A percentile compares a stretch with the other conserved stretches of the same genome.
phyloP scores from a whole-genome alignment of 37 sponge, comb jelly and placozoan genomes.

The Cladorhizidae sp. region DNA sequence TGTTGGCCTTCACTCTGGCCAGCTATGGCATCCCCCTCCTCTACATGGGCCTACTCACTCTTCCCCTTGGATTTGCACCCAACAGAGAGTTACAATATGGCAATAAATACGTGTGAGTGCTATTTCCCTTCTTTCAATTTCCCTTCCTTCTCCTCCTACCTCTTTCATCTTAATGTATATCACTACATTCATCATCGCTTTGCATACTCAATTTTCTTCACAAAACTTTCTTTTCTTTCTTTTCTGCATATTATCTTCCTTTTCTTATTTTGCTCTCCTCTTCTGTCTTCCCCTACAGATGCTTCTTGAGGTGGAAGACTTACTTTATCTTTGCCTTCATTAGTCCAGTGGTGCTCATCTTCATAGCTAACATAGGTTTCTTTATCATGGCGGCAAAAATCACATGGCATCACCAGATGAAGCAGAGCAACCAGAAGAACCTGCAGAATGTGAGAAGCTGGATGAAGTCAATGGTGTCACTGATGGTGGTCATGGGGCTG shows the following conservation, averaged over 20 bases:
- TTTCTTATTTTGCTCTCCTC: neutral
- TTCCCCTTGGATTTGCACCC: slow-evolving; percentile 22
- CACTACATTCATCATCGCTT: too few relatives aligned
- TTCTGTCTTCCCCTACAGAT: neutral
- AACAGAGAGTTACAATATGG: neutral
- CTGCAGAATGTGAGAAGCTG: slow-evolving; percentile 34
- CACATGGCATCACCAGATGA: slow-evolving; percentile 51
- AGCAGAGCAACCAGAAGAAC: neutral
- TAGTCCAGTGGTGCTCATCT: slow-evolving; percentile 57
- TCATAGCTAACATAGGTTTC: slow-evolving; percentile 51
- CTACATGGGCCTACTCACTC: slow-evolving; percentile 5
- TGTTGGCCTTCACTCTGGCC: slow-evolving; percentile 11
- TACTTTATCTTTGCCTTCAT: slow-evolving; percentile 63
- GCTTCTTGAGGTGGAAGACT: slow-evolving; percentile 45
- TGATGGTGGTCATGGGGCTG: slow-evolving; percentile 57
- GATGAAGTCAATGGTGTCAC: slow-evolving; percentile 47
- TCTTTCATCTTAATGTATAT: too few relatives aligned
- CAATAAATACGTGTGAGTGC: neutral
- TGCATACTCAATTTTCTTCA: too few relatives aligned
- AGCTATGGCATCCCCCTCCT: slow-evolving; percentile 41
- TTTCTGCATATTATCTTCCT: neutral
- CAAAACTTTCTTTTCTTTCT: neutral
- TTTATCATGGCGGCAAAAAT: slow-evolving; percentile 54
- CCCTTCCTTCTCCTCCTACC: too few relatives aligned
- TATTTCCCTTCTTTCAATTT: neutral